Evolutionary conservation across 2,113 vertebrate species (phyloP).

Genomic region (Misgurnus mizolepis): DNA sequence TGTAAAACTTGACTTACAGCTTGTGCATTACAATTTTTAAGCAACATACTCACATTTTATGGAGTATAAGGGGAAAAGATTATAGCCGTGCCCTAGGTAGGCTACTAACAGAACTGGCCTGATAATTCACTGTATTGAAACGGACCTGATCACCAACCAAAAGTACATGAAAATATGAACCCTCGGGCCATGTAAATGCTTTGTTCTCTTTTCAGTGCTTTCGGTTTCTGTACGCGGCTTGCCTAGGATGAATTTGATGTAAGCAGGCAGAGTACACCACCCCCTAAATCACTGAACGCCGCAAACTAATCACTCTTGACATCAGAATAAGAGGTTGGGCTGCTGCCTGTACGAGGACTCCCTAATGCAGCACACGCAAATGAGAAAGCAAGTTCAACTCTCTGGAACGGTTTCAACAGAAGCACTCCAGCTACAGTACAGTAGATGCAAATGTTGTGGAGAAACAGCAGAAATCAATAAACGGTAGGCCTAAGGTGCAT

Average conservation of each 20-base stretch:
- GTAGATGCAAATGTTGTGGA: background rate
- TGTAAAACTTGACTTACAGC: background rate
- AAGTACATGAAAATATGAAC: background rate
- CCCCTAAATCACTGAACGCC: conserved; percentile 35
- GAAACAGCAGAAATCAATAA: background rate
- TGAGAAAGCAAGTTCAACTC: background rate
- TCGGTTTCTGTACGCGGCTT: background rate
- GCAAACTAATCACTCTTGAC: conserved; percentile 48
- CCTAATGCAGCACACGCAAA: conserved; percentile 20
- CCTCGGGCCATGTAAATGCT: background rate
- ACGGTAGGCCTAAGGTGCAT: conserved; percentile 17
- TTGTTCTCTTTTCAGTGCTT: background rate
- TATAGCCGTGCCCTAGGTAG: background rate
- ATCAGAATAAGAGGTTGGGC: conserved; percentile 32
- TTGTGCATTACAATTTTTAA: conserved; percentile 4
- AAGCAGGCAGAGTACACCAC: conserved; percentile 30
- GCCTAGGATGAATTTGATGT: conserved; percentile 14
- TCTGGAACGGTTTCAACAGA: conserved; percentile 2
- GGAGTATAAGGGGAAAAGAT: conserved; percentile 15
- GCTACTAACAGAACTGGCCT: conserved; percentile 30
- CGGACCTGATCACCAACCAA: background rate
- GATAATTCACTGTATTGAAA: background rate
- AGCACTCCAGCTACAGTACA: background rate
- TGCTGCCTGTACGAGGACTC: conserved; percentile 31
- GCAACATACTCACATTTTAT: conserved; percentile 11